Percentiles rank a stretch among this genome's conserved stretches.
Evolutionary conservation across 2,797 vertebrate genomes (phyloP).

Genomic region (Enteromius argenteus): DNA sequence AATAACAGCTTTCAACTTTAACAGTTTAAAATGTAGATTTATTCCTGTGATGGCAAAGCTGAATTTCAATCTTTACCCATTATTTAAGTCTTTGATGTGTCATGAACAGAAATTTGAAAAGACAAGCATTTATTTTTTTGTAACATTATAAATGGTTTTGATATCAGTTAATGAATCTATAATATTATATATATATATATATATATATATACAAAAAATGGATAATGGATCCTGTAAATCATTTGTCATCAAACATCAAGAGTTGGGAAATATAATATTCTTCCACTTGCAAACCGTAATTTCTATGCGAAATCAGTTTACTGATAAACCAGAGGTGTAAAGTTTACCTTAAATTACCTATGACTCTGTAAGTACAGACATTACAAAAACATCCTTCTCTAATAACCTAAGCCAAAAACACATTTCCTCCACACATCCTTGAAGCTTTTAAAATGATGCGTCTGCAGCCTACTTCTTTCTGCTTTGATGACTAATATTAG

Average conservation of each 20-base stretch:
- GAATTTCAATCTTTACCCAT: not conserved
- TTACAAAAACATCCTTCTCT: slow-evolving; percentile 22
- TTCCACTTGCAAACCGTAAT: slow-evolving; percentile 9
- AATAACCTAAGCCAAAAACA: slow-evolving; percentile 33
- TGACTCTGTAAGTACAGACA: slow-evolving; percentile 9
- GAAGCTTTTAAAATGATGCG: slow-evolving; percentile 6
- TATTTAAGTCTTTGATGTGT: not conserved
- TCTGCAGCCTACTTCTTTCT: slow-evolving; percentile 25
- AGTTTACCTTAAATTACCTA: not conserved
- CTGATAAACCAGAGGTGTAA: slow-evolving; percentile 6
- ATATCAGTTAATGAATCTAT: not conserved
- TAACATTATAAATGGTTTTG: not conserved
- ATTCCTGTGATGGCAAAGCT: not conserved
- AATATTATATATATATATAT: not conserved
- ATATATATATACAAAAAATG: not conserved
- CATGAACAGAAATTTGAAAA: not conserved
- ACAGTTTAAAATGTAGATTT: not conserved
- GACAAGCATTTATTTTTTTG: not conserved
- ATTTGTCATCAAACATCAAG: slow-evolving; percentile 5
- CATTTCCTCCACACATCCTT: slow-evolving; percentile 37
- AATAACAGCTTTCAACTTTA: not conserved
- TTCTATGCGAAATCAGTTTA: not conserved
- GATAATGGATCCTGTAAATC: not conserved
- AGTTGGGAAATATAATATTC: slow-evolving; percentile 36
- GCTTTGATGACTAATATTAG: slow-evolving; percentile 32